Percentiles rank a stretch among this genome's conserved stretches.
These are phyloP conservation scores for Hypotaenidia okinawae DNA, from an alignment of 2,797 vertebrate genomes.

Conservation along the genomic window DNA sequence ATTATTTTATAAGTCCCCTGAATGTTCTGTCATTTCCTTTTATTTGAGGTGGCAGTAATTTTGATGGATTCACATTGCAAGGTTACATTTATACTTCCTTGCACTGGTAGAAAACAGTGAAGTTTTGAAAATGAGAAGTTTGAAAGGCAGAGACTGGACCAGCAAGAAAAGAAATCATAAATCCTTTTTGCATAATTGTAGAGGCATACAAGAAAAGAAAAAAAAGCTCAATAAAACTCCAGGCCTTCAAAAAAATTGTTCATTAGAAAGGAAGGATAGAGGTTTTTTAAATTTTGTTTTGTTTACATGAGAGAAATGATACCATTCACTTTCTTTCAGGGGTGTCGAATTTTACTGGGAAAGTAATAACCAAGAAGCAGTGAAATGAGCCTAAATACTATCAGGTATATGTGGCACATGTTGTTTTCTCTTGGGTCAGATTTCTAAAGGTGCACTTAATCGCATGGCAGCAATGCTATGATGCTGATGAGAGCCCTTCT, in stretches of 20 bases:
- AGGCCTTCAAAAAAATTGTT: background rate
- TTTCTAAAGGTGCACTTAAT: background rate
- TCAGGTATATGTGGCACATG: background rate
- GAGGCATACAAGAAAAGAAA: background rate
- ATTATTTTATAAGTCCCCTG: slow-evolving; percentile 26
- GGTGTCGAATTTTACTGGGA: background rate
- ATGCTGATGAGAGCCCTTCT: background rate
- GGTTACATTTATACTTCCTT: slow-evolving; percentile 24
- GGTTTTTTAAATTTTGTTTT: background rate
- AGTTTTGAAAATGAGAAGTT: slow-evolving; percentile 1
- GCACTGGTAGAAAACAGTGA: background rate
- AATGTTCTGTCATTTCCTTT: slow-evolving; percentile 35
- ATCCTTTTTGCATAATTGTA: background rate
- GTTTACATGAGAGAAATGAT: background rate
- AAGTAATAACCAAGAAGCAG: background rate
- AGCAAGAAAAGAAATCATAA: background rate
- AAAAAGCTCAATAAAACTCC: background rate
- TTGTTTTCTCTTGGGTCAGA: background rate
- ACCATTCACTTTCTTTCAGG: background rate
- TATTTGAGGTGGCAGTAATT: slow-evolving; percentile 27
- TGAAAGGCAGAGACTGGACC: background rate
- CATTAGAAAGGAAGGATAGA: background rate
- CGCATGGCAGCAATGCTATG: background rate
- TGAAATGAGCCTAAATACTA: background rate
- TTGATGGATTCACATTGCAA: slow-evolving; percentile 24